Base-by-base conservation (phyloP, 1,140 invertebrate genomes). In the Lerema accius region DNA sequence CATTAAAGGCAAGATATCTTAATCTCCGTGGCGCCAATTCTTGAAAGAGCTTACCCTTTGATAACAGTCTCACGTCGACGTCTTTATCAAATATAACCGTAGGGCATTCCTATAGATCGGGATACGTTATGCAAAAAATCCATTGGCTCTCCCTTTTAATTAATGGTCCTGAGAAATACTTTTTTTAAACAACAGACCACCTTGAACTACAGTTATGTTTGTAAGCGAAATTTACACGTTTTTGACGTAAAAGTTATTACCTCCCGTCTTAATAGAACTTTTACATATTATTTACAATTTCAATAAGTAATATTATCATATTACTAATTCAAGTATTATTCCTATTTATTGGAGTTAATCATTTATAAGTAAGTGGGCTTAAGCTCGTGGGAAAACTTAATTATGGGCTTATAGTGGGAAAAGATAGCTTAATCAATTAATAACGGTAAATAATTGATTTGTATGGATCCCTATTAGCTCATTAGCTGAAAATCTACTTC, bases 21-120 rank as follows among this genome's bases (percentile, higher is more conserved):
- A 90, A 90, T 90, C 87, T 88, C 67, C 70, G 49, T 81, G 87
- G 87, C 87, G 87, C 87, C 87, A 86, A 86, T 87, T 84, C 82
- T 81, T 80, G 78, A 84, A 80, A 86, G 82, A 82, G 69, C 75
- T 84, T 78, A 79, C 72, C 80, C 82, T 74, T 80, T 86, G 87
- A 90, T 90, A 87, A 86, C 65, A 76, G 76, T 76, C 76, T 67
- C 75, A 79, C 80, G 75, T 66, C 75, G 82, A 82, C 77, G 62
- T 58, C 73, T 76, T 88, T 90, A 90, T 90, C 87, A 82, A 79
- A 71, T 16, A 35, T 74, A 69, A 65, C 81, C 74, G 76, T 67
- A 78, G 74, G 78, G 76, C 74, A 69, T 82, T 78, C 80, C 77
- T 81, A 78, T 80, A 72, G 69, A 79, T 19, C 11, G 23, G 69